A percentile compares a stretch with the other conserved stretches of the same genome.
phyloP scores from a whole-genome alignment of 2,113 vertebrate genomes.

The Brachyhypopomus gauderio region DNA sequence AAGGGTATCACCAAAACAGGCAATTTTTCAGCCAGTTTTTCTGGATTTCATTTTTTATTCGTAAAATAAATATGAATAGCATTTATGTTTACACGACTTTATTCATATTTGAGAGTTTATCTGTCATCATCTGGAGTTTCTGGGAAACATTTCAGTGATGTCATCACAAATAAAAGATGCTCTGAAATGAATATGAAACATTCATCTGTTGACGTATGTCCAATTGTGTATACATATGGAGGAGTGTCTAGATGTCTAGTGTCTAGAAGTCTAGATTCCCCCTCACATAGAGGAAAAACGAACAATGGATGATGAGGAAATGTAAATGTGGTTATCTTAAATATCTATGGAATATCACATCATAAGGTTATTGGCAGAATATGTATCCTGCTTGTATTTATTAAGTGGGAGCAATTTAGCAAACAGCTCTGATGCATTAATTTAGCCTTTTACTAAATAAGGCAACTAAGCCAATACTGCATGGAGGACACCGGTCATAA shows the following conservation, averaged over 20 bases:
- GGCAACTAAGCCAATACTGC: conserved; percentile 66
- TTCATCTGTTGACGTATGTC: not conserved
- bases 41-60: too few species aligned
- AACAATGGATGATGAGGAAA: not conserved
- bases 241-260: not conserved
- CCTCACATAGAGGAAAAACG: not conserved
- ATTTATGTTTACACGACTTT: not conserved
- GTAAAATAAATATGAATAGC: too few species aligned
- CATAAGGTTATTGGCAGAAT: conserved; percentile 27
- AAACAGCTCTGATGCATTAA: conserved; percentile 51
- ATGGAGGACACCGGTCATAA: conserved; percentile 59
- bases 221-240: not conserved
- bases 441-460: conserved; percentile 71
- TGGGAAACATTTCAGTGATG: not conserved
- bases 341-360: conserved; percentile 19
- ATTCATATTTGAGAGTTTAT: not conserved
- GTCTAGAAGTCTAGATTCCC: not conserved
- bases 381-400: not conserved
- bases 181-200: not conserved
- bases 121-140: not conserved
- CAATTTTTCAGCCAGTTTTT: not conserved
- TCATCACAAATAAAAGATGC: not conserved
- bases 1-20: not conserved
- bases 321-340: conserved; percentile 9
- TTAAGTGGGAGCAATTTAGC: conserved; percentile 32